Conservation (phyloP, 30 jellyfish, hydroid and myxozoan species). For the Nemopilema nomurai region DNA sequence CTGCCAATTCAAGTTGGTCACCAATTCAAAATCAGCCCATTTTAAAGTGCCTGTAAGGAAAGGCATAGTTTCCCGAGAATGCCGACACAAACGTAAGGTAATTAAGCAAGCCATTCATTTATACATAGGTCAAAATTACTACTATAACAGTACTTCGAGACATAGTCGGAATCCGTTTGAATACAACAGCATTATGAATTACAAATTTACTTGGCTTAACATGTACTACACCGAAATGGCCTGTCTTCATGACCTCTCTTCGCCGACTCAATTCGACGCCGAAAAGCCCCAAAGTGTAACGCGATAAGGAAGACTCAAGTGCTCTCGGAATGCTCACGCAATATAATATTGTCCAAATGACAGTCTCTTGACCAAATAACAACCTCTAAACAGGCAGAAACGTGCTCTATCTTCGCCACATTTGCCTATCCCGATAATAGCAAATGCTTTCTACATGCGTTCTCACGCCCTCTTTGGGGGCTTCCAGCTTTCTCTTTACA, state of each 20-base stretch:
- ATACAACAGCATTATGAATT: background rate
- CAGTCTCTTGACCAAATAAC: background rate
- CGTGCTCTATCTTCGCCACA: too few species aligned
- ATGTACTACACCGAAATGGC: slow-evolving; percentile 18
- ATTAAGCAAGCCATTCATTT: background rate
- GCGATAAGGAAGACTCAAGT: slow-evolving; percentile 25
- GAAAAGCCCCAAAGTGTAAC: background rate
- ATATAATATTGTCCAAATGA: slow-evolving; percentile 7
- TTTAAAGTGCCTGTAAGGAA: background rate
- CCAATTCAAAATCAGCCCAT: too few species aligned
- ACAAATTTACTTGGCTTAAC: slow-evolving; percentile 4
- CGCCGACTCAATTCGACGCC: slow-evolving; percentile 20
- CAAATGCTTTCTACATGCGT: too few species aligned
- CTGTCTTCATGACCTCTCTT: slow-evolving; percentile 33
- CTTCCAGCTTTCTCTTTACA: too few species aligned
- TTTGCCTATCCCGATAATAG: too few species aligned
- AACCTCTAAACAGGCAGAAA: slow-evolving; percentile 1
- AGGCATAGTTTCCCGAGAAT: background rate
- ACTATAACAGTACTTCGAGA: background rate
- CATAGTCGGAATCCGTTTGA: background rate
- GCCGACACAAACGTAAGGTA: background rate
- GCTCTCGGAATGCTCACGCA: slow-evolving; percentile 39
- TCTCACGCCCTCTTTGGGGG: too few species aligned
- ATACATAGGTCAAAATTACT: background rate
- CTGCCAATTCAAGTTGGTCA: background rate